Percentiles rank a stretch among this genome's conserved stretches.
Evolutionary conservation across 2,113 vertebrate genomes (phyloP).

Genomic region (Peromyscus maniculatus): DNA sequence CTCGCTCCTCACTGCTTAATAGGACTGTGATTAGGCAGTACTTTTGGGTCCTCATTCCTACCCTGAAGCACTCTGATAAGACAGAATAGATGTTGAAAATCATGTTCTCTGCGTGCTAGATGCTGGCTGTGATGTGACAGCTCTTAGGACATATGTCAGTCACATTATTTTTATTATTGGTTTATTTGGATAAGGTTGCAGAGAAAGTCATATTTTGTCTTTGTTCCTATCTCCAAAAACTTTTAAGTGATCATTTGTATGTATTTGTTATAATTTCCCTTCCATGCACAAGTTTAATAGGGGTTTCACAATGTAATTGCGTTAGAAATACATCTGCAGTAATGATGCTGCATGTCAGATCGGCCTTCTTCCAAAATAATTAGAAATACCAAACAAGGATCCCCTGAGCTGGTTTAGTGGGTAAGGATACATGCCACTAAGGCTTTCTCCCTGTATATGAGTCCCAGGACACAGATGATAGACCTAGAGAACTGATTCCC

Average conservation of each 20-base stretch:
- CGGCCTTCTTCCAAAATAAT: background rate
- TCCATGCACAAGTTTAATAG: slow-evolving; percentile 1
- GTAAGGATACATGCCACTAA: background rate
- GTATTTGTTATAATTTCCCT: background rate
- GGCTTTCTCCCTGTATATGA: too few species aligned
- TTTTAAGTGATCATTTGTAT: background rate
- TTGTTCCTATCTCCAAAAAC: background rate
- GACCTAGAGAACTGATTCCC: background rate
- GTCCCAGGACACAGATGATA: background rate
- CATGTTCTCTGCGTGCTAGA: background rate
- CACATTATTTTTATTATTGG: slow-evolving; percentile 27
- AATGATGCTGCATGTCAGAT: background rate
- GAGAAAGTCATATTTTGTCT: background rate
- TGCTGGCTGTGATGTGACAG: background rate
- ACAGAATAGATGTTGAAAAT: background rate
- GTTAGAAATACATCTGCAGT: slow-evolving; percentile 8
- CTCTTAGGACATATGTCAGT: background rate
- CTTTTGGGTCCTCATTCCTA: background rate
- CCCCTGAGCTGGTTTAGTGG: background rate
- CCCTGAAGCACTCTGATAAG: slow-evolving; percentile 1
- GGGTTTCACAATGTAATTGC: background rate
- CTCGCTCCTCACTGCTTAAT: background rate
- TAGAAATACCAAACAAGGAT: background rate
- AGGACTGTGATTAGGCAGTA: background rate
- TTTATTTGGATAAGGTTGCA: background rate